These are phyloP conservation scores for Pyralis farinalis DNA, from an alignment of 2,888 invertebrate genomes.

Conservation along the genomic window DNA sequence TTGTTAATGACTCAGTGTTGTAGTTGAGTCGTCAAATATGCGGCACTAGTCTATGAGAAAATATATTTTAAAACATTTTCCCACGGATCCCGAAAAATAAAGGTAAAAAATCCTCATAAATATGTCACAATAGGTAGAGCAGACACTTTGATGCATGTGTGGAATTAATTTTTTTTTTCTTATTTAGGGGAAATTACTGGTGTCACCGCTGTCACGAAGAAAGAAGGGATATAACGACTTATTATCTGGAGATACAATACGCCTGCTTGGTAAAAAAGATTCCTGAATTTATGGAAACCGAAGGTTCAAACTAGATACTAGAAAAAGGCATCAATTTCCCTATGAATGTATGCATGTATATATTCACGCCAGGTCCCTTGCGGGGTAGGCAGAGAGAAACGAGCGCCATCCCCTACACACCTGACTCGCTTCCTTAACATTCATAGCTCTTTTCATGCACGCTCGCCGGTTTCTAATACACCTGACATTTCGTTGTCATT, in stretches of 20 bases:
- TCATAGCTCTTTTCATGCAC: no score
- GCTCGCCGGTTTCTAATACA: no score
- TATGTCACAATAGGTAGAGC: constrained; percentile 25
- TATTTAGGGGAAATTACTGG: constrained; percentile 39
- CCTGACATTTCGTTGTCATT: no score
- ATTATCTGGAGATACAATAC: background rate
- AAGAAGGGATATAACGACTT: background rate
- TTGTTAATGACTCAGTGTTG: no score
- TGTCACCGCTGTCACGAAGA: constrained; percentile 10
- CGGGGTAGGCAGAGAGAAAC: no score
- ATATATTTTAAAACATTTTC: background rate
- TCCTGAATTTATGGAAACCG: no score
- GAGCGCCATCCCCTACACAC: no score
- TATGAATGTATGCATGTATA: no score
- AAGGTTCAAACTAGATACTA: no score
- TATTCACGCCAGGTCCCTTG: no score
- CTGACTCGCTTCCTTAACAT: no score
- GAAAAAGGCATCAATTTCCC: no score
- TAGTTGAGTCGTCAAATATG: background rate
- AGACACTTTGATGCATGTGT: constrained; percentile 56
- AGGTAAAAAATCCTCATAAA: constrained; percentile 42
- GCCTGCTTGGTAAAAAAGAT: background rate
- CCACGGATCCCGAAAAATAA: constrained; percentile 31
- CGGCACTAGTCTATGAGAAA: background rate
- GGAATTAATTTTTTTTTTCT: constrained; percentile 51